These are phyloP conservation scores for Grantiella picta DNA, from an alignment of 2,113 vertebrate genomes.

Conservation along the genomic window DNA sequence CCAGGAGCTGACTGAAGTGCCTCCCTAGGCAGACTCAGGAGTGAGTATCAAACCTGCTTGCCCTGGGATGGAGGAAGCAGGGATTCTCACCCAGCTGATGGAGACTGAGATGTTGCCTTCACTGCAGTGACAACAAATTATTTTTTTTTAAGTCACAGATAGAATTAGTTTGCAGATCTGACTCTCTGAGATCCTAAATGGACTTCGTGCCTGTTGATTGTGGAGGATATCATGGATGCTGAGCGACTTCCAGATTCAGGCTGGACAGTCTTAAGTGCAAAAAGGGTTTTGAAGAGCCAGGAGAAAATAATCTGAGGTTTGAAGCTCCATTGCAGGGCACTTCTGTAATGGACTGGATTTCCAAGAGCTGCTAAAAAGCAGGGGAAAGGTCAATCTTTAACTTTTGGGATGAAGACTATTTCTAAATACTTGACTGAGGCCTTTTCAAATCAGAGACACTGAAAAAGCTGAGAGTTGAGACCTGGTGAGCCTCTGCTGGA, in stretches of 20 bases:
- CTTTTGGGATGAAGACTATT: not conserved
- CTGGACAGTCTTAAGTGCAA: not conserved
- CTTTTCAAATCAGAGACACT: not conserved
- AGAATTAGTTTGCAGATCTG: not conserved
- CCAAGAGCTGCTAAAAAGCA: not conserved
- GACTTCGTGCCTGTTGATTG: not conserved
- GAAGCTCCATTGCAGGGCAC: not conserved
- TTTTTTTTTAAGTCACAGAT: not conserved
- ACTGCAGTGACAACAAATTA: not conserved
- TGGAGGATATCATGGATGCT: not conserved
- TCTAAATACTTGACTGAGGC: not conserved
- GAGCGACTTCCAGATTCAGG: not conserved
- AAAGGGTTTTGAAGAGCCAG: not conserved
- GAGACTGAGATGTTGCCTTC: not conserved
- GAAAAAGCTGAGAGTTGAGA: not conserved
- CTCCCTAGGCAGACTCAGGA: not conserved
- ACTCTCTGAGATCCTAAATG: not conserved
- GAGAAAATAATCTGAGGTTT: not conserved
- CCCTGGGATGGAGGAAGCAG: not conserved
- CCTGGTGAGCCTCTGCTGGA: not conserved
- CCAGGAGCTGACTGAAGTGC: not conserved
- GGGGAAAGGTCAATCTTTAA: not conserved
- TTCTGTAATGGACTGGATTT: not conserved
- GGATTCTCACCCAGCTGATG: not conserved
- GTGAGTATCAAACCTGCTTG: not conserved